Evolutionary conservation across 1,140 invertebrate species (phyloP).

Genomic region (Cepaea nemoralis): DNA sequence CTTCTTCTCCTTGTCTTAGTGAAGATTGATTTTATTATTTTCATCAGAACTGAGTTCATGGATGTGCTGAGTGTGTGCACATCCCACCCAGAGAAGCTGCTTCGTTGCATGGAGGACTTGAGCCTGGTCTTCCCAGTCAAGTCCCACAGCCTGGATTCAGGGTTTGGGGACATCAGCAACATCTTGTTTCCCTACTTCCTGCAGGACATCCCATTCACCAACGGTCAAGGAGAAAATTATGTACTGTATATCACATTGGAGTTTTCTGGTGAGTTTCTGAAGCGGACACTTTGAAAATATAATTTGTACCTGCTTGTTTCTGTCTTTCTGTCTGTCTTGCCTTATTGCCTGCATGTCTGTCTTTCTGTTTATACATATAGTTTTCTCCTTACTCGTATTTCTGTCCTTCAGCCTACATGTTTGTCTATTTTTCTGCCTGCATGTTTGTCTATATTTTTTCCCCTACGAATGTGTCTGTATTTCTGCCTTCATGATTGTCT

Average conservation of each 20-base stretch:
- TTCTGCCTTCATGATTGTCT: too few species aligned
- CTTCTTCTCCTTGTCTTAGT: too few species aligned
- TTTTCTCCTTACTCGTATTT: too few species aligned
- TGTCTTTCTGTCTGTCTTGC: too few species aligned
- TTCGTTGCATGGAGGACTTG: neutral
- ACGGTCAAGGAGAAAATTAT: neutral
- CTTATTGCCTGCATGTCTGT: too few species aligned
- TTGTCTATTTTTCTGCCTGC: too few species aligned
- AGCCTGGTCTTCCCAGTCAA: neutral
- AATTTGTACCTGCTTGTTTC: too few species aligned
- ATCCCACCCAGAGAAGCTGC: neutral
- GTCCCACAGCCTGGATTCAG: neutral
- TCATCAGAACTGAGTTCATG: neutral
- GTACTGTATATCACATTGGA: neutral
- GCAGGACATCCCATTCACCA: neutral
- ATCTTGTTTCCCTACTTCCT: neutral
- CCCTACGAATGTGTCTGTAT: too few species aligned
- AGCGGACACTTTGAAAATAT: too few species aligned
- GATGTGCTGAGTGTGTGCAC: neutral
- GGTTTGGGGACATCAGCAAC: neutral
- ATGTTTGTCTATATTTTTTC: too few species aligned
- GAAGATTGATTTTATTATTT: neutral
- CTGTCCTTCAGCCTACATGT: too few species aligned
- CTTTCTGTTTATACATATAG: too few species aligned
- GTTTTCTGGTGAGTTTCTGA: slow-evolving; percentile 16